Conservation (phyloP, 92 coral and sea anemone species). For the Ricordea florida region DNA sequence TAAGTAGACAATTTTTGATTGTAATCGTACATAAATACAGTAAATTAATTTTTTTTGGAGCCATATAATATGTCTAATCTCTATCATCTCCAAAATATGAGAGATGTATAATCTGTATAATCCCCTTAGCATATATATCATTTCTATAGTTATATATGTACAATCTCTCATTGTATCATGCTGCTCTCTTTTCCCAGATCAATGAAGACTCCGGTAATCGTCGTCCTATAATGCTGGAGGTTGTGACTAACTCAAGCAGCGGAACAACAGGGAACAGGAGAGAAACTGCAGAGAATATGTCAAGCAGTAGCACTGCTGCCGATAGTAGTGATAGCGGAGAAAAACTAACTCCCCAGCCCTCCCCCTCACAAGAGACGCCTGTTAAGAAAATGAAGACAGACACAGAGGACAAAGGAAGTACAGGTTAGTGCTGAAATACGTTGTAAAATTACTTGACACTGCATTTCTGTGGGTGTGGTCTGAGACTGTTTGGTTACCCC, state of each 20-base stretch:
- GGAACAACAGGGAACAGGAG: not conserved
- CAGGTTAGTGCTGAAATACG: constrained; percentile 11
- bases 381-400: constrained; percentile 27
- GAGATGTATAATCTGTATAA: not conserved
- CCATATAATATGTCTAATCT: not conserved
- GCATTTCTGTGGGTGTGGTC: no score
- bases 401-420: not conserved
- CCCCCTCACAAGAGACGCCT: constrained; percentile 1
- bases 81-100: not conserved
- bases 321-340: constrained; percentile 2
- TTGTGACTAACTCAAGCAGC: constrained; percentile 23
- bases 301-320: constrained; percentile 4
- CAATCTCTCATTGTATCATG: no score
- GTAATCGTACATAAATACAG: no score
- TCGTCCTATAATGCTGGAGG: constrained; percentile 93
- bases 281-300: not conserved
- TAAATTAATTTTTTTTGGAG: no score
- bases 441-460: no score
- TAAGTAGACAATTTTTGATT: no score
- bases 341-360: not conserved
- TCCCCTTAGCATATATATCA: not conserved
- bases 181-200: constrained; percentile 40
- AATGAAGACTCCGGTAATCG: constrained; percentile 97
- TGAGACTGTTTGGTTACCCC: no score
- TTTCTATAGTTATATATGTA: not conserved